Evolutionary conservation across 2,113 vertebrate genomes (phyloP).

Genomic region (Sylvilagus bachmani): DNA sequence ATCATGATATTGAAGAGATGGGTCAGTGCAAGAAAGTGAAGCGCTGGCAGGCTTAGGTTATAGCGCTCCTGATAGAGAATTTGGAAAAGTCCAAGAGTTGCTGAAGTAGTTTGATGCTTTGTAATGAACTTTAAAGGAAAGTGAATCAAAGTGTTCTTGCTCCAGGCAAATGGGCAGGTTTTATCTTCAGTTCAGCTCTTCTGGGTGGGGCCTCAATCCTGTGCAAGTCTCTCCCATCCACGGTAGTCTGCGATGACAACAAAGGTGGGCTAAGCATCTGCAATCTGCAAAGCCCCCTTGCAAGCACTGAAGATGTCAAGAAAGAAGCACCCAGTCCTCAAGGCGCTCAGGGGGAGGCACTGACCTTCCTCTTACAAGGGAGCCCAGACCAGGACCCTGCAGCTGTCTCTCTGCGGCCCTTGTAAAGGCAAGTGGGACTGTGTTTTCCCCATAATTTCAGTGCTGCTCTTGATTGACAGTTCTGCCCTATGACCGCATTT

Average conservation of each 20-base stretch:
- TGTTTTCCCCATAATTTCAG: not conserved
- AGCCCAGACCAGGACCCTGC: not conserved
- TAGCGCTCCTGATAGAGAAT: slow-evolving; percentile 11
- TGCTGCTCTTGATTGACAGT: not conserved
- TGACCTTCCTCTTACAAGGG: not conserved
- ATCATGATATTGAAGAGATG: slow-evolving; percentile 46
- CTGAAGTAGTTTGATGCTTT: slow-evolving; percentile 27
- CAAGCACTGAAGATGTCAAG: not conserved
- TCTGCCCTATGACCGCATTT: not conserved
- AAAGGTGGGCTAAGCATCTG: not conserved
- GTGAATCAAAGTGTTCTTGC: not conserved
- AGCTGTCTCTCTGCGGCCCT: not conserved
- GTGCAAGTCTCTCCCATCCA: not conserved
- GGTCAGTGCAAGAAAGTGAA: slow-evolving; percentile 43
- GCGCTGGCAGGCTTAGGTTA: slow-evolving; percentile 15
- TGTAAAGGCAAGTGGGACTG: not conserved
- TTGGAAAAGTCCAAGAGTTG: slow-evolving; percentile 24
- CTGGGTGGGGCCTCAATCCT: not conserved
- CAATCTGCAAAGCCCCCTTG: not conserved
- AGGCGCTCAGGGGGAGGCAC: not conserved
- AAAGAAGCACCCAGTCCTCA: not conserved
- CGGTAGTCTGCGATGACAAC: not conserved
- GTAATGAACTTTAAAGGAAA: slow-evolving; percentile 10
- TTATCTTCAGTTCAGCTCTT: not conserved
- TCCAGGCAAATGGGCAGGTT: not conserved